Percentiles rank a stretch among this genome's conserved stretches.
Conservation (phyloP, 2,113 vertebrate genomes). For the Toxotes jaculatrix region DNA sequence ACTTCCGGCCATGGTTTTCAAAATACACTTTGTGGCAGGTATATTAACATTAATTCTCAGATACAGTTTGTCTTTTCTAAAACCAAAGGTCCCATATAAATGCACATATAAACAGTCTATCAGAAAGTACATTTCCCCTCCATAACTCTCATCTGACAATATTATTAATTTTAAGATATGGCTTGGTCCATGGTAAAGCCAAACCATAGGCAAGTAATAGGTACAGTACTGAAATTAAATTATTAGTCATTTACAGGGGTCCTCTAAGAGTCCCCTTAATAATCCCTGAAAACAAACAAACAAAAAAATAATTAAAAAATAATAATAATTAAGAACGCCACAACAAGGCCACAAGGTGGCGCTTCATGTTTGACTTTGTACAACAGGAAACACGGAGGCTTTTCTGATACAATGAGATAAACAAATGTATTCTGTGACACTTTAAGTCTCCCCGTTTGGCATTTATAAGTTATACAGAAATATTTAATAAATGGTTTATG, state of each 20-base stretch:
- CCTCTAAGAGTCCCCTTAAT: no score
- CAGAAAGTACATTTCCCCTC: background rate
- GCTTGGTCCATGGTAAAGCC: background rate
- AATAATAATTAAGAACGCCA: background rate
- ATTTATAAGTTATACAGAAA: background rate
- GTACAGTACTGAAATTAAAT: background rate
- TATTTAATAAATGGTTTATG: background rate
- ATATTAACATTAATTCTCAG: no score
- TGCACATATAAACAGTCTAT: background rate
- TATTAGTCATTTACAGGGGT: no score
- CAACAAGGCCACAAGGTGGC: constrained; percentile 48
- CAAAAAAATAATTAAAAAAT: background rate
- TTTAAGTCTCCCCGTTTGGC: background rate
- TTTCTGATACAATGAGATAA: background rate
- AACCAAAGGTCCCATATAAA: background rate
- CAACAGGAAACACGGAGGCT: background rate
- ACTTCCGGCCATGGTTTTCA: constrained; percentile 42
- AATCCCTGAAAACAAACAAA: background rate
- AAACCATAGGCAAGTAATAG: background rate
- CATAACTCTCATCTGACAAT: background rate
- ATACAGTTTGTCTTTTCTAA: background rate
- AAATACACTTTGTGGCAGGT: constrained; percentile 22
- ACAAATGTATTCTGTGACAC: background rate
- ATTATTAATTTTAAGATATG: background rate
- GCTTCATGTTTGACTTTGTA: constrained; percentile 47